phyloP scores from a whole-genome alignment of 2,888 invertebrate genomes.

The Philereme vetulata region DNA sequence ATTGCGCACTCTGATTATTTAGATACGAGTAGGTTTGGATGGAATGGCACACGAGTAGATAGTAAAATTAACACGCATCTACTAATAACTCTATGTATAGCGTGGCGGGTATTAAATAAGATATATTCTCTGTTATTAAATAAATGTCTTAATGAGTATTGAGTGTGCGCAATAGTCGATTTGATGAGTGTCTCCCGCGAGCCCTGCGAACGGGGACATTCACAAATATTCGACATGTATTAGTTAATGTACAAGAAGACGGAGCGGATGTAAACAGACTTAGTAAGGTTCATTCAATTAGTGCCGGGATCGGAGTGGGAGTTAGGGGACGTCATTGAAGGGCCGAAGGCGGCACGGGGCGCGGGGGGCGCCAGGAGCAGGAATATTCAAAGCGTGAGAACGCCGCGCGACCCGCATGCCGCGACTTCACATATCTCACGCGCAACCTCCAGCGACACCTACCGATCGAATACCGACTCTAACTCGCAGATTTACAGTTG shows the following conservation, averaged over 20 bases:
- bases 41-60: slow-evolving; percentile 39
- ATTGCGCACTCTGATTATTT: slow-evolving; percentile 37
- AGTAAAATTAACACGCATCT: slow-evolving; percentile 43
- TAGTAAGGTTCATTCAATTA: slow-evolving; percentile 77
- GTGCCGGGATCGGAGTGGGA: slow-evolving; percentile 68
- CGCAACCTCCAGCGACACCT: slow-evolving; percentile 69
- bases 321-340: slow-evolving; percentile 76
- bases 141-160: slow-evolving; percentile 22
- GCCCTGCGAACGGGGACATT: slow-evolving; percentile 27
- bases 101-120: slow-evolving; percentile 19
- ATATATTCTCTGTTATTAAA: slow-evolving; percentile 23
- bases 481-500: slow-evolving; percentile 52
- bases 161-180: slow-evolving; percentile 26
- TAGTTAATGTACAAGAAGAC: slow-evolving; percentile 43
- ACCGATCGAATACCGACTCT: slow-evolving; percentile 57
- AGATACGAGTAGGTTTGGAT: slow-evolving; percentile 19
- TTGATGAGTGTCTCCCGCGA: slow-evolving; percentile 33
- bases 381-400: slow-evolving; percentile 84
- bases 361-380: slow-evolving; percentile 67
- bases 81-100: slow-evolving; percentile 39
- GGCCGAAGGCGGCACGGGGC: slow-evolving; percentile 63
- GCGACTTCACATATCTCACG: slow-evolving; percentile 83
- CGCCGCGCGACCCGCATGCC: slow-evolving; percentile 83
- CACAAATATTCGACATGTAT: slow-evolving; percentile 24
- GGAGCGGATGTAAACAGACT: slow-evolving; percentile 69